Conservation (phyloP, 2,888 invertebrate genomes). For the Brenthis daphne region DNA sequence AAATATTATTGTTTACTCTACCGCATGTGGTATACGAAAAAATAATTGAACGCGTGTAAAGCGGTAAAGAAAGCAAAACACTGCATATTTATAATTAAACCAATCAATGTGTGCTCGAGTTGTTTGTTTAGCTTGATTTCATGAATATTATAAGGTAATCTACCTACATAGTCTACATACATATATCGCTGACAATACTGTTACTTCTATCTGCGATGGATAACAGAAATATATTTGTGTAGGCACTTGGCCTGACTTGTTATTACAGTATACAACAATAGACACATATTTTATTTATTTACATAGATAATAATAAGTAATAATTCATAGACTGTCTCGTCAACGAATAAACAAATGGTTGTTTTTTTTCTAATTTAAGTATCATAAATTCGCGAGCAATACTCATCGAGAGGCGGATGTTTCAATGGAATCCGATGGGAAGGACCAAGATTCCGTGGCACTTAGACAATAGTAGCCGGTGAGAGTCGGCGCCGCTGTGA, state of each 20-base stretch:
- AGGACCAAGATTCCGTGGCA: slow-evolving; percentile 81
- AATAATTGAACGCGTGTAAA: not conserved
- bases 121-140: slow-evolving; percentile 4
- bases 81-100: slow-evolving; percentile 17
- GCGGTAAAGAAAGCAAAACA: slow-evolving; percentile 9
- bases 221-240: slow-evolving; percentile 5
- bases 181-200: slow-evolving; percentile 4
- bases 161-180: not conserved
- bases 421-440: slow-evolving; percentile 77
- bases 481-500: slow-evolving; percentile 80
- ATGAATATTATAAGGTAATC: slow-evolving; percentile 5
- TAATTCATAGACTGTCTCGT: slow-evolving; percentile 27
- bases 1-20: slow-evolving; percentile 13
- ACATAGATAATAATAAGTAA: slow-evolving; percentile 41
- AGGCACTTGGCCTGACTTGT: not conserved
- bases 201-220: slow-evolving; percentile 7
- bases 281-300: slow-evolving; percentile 66
- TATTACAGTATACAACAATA: slow-evolving; percentile 36
- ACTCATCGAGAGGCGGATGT: slow-evolving; percentile 71
- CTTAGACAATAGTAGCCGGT: slow-evolving; percentile 79
- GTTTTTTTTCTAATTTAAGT: slow-evolving; percentile 57
- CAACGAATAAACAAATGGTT: slow-evolving; percentile 50
- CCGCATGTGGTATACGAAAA: slow-evolving; percentile 3
- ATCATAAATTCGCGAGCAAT: slow-evolving; percentile 64
- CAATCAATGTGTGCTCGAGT: not conserved